Conservation (phyloP, 1,140 invertebrate species). For the Holcopasites calliopsidis region DNA sequence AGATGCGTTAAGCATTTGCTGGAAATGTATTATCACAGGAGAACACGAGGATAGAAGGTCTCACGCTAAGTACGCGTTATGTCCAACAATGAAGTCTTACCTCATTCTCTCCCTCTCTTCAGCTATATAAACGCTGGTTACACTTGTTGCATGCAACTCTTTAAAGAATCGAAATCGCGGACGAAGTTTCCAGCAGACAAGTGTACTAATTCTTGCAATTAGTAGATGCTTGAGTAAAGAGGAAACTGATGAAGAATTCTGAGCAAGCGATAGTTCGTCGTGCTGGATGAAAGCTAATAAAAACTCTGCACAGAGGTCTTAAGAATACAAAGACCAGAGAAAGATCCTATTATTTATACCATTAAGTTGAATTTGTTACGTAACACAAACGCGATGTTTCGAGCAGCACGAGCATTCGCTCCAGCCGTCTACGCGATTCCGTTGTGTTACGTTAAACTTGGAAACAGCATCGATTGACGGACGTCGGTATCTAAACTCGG, state of each 20-base stretch:
- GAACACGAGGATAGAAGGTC: slow-evolving; percentile 9
- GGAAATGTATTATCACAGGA: slow-evolving; percentile 30
- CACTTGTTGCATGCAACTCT: neutral
- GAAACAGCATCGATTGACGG: slow-evolving; percentile 68
- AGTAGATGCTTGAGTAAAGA: no score
- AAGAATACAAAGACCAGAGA: no score
- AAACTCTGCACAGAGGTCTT: no score
- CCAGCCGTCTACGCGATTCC: slow-evolving; percentile 29
- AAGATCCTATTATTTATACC: neutral
- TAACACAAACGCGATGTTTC: slow-evolving; percentile 1
- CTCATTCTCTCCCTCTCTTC: neutral
- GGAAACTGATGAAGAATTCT: neutral
- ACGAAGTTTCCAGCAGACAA: no score
- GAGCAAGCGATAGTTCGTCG: no score
- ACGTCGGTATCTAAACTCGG: slow-evolving; percentile 77
- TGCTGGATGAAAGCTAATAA: no score
- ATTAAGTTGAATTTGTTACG: slow-evolving; percentile 14
- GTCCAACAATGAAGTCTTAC: neutral
- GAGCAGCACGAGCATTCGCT: neutral
- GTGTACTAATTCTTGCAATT: neutral
- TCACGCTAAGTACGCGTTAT: slow-evolving; percentile 14
- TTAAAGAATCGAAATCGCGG: no score
- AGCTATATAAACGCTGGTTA: neutral
- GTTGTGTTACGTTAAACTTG: slow-evolving; percentile 65
- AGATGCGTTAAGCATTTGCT: slow-evolving; percentile 38